These are phyloP conservation scores for Craniophora ligustri DNA, from an alignment of 2,888 invertebrate genomes.

Conservation along the genomic window DNA sequence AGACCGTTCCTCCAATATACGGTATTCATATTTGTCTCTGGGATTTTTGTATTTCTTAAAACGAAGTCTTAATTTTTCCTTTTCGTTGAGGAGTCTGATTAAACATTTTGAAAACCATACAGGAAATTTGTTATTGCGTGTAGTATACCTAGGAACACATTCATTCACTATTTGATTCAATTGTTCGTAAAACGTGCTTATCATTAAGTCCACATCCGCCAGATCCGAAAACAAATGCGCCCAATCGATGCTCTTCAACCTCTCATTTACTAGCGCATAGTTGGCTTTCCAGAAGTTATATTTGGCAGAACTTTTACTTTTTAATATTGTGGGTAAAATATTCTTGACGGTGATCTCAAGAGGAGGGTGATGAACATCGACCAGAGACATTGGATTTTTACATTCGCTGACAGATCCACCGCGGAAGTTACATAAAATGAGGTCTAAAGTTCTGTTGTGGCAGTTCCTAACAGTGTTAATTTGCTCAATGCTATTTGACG, in stretches of 20 bases:
- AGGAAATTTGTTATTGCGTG: conserved; percentile 1
- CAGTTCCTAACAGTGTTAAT: neutral
- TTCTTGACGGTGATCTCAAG: neutral
- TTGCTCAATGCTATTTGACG: neutral
- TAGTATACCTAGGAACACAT: neutral
- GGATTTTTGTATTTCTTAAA: neutral
- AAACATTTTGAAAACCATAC: conserved; percentile 6
- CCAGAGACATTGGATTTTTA: neutral
- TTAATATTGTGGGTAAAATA: neutral
- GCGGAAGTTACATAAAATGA: conserved; percentile 2
- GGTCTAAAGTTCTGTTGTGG: neutral
- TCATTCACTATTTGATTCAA: neutral
- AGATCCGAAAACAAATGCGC: neutral
- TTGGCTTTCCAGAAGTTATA: neutral
- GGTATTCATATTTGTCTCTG: neutral
- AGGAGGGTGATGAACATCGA: conserved; percentile 3
- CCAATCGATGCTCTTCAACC: neutral
- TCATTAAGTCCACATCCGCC: neutral
- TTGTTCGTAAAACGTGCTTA: neutral
- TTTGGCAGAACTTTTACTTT: neutral
- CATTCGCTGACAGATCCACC: conserved; percentile 2
- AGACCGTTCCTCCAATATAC: neutral
- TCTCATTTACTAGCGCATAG: neutral
- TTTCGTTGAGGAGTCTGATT: conserved; percentile 5
- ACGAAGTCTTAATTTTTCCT: neutral